Evolutionary conservation across 2,888 invertebrate species (phyloP).

Genomic region (Eristalis tenax): DNA sequence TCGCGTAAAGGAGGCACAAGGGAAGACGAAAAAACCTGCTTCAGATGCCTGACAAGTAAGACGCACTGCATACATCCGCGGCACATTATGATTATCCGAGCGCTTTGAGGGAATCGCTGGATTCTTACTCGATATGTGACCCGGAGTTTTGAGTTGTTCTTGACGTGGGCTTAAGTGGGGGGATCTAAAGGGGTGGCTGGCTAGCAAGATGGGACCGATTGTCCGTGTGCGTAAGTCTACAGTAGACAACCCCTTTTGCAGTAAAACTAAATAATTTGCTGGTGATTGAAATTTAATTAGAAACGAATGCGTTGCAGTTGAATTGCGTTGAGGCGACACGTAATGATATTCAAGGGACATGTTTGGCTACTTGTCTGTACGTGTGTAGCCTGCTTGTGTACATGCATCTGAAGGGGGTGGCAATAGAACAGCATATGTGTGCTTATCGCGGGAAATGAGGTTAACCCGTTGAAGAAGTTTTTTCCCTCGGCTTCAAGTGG

Average conservation of each 20-base stretch:
- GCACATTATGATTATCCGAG: constrained; percentile 42
- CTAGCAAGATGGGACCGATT: not conserved
- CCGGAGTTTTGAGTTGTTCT: not conserved
- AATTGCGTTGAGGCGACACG: constrained; percentile 1
- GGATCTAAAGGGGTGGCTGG: not conserved
- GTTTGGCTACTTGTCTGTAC: not conserved
- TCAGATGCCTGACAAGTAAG: constrained; percentile 51
- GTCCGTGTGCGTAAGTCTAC: constrained; percentile 31
- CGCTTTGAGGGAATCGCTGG: constrained; percentile 20
- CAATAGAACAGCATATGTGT: not conserved
- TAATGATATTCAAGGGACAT: not conserved
- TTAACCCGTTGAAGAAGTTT: not conserved
- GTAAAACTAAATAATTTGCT: constrained; percentile 39
- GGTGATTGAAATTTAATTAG: constrained; percentile 35
- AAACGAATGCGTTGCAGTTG: constrained; percentile 7
- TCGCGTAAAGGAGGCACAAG: constrained; percentile 14
- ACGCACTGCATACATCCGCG: constrained; percentile 39
- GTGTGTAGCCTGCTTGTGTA: not conserved
- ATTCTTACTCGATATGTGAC: constrained; percentile 16
- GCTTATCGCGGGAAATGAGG: not conserved
- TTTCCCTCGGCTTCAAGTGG: not conserved
- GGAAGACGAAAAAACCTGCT: not conserved
- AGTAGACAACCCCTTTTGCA: constrained; percentile 20
- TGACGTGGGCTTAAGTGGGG: too few relatives aligned
- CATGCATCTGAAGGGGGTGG: not conserved